Conservation (phyloP, 1,140 invertebrate genomes). For the Bombus ignitus region DNA sequence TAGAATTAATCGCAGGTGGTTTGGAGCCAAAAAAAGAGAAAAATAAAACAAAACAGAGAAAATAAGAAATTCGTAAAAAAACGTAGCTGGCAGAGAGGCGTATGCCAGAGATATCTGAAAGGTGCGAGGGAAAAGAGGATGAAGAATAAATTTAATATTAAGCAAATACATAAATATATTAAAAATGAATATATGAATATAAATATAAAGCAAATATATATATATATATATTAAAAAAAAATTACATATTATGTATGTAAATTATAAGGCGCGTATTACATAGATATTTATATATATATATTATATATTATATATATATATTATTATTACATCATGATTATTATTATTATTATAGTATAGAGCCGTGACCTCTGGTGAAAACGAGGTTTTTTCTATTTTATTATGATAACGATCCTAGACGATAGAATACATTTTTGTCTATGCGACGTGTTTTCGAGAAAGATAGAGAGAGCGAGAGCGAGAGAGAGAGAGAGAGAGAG, state of each 20-base stretch:
- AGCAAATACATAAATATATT: constrained; percentile 45
- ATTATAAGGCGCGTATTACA: constrained; percentile 65
- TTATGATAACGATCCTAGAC: constrained; percentile 68
- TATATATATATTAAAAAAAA: constrained; percentile 56
- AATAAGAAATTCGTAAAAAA: constrained; percentile 19
- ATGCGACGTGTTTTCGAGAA: constrained; percentile 59
- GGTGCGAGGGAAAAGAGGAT: constrained; percentile 47
- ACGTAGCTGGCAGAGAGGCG: constrained; percentile 10
- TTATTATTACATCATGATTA: constrained; percentile 50
- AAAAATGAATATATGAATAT: constrained; percentile 53
- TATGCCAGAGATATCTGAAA: constrained; percentile 57
- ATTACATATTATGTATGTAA: constrained; percentile 62
- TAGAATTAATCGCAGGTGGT: constrained; percentile 41
- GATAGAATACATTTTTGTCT: constrained; percentile 61
- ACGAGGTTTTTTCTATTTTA: constrained; percentile 75
- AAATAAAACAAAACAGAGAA: constrained; percentile 1
- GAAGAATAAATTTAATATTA: constrained; percentile 54
- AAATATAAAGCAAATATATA: constrained; percentile 51
- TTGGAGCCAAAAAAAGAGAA: constrained; percentile 30
- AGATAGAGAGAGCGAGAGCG: background rate
- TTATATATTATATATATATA: constrained; percentile 53
- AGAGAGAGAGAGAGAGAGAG: background rate
- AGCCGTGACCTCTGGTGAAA: constrained; percentile 57
- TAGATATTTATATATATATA: constrained; percentile 67
- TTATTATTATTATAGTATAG: constrained; percentile 60